Conservation (phyloP, 2,113 vertebrate species). For the Ptyas mucosa region DNA sequence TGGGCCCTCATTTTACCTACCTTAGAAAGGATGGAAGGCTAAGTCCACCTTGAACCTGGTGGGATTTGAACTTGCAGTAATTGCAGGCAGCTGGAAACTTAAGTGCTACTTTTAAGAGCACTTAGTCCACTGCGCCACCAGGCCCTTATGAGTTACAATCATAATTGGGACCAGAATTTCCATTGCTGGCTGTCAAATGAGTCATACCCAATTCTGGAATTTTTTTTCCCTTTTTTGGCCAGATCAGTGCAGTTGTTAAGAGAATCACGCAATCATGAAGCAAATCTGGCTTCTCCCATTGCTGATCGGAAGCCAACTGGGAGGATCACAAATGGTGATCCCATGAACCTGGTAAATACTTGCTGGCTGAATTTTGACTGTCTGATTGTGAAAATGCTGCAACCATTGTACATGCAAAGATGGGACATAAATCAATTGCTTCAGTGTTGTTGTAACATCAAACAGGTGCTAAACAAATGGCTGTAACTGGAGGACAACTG, state of each 20-base stretch:
- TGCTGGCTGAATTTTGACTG: background rate
- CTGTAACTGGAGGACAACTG: background rate
- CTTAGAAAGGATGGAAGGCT: no score
- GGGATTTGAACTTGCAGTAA: no score
- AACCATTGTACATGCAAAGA: background rate
- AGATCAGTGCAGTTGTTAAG: background rate
- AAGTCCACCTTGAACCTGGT: no score
- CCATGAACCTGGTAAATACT: background rate
- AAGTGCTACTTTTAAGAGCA: no score
- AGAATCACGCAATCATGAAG: background rate
- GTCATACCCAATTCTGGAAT: background rate
- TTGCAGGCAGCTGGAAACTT: no score
- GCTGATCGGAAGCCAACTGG: background rate
- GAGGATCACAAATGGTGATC: background rate
- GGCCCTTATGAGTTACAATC: no score
- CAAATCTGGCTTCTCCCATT: background rate
- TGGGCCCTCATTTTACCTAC: no score
- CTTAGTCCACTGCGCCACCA: no score
- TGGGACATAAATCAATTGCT: background rate
- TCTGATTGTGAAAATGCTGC: background rate
- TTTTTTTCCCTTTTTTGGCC: background rate
- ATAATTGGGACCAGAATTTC: background rate
- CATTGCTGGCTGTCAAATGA: background rate
- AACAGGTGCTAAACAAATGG: background rate
- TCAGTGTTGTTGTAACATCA: background rate